Conservation (phyloP, 37 sponge, comb jelly and placozoan species). For the Beroe forskalii region DNA sequence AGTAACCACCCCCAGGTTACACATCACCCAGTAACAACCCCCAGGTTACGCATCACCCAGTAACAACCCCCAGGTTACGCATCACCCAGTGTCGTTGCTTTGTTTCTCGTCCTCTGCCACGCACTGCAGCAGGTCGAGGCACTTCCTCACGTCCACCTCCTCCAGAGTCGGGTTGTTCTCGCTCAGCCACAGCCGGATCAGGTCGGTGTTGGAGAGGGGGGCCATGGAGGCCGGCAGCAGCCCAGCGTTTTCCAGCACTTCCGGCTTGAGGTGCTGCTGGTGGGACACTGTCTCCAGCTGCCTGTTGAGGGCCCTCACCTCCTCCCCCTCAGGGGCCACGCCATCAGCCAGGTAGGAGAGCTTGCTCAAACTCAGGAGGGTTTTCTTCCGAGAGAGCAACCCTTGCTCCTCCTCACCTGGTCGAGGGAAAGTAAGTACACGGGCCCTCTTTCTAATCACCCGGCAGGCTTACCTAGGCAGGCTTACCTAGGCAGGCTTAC, state of each 20-base stretch:
- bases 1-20: no score
- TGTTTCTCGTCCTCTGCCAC: slow-evolving; percentile 5
- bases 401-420: neutral
- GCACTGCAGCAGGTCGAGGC: slow-evolving; percentile 17
- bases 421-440: no score
- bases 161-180: slow-evolving; percentile 28
- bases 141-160: slow-evolving; percentile 38
- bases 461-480: no score
- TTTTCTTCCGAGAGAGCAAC: slow-evolving; percentile 40
- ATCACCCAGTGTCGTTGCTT: slow-evolving; percentile 14
- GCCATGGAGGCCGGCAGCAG: slow-evolving; percentile 5
- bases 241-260: slow-evolving; percentile 15
- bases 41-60: no score
- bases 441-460: no score
- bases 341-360: slow-evolving; percentile 39
- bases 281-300: slow-evolving; percentile 39
- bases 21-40: no score
- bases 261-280: slow-evolving; percentile 33
- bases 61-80: no score
- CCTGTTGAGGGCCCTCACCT: neutral
- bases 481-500: no score
- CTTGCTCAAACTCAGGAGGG: slow-evolving; percentile 53
- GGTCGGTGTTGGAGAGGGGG: neutral
- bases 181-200: slow-evolving; percentile 27
- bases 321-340: neutral